Evolutionary conservation across 2,113 vertebrate genomes (phyloP).

Genomic region (Rhinoderma darwinii): DNA sequence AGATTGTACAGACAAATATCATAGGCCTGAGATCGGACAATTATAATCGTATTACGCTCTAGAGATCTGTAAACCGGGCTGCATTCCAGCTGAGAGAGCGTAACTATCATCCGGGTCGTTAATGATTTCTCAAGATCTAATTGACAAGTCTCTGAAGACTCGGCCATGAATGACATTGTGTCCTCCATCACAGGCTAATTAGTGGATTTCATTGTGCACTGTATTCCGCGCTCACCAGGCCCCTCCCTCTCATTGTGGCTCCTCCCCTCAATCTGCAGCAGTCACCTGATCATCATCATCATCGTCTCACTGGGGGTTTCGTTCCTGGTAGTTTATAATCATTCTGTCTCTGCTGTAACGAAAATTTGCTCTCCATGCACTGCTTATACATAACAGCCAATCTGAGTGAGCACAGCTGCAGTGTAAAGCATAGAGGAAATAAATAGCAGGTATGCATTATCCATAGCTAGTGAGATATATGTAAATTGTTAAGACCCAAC

Average conservation of each 20-base stretch:
- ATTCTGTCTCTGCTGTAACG: no score
- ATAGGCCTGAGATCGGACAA: no score
- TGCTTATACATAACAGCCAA: not conserved
- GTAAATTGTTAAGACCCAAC: no score
- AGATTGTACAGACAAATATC: no score
- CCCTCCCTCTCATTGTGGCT: not conserved
- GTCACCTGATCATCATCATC: no score
- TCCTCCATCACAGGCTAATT: not conserved
- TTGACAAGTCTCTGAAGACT: not conserved
- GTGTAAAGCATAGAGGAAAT: not conserved
- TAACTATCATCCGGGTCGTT: not conserved
- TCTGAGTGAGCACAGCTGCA: not conserved
- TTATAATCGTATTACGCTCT: no score
- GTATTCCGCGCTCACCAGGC: not conserved
- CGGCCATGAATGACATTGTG: not conserved
- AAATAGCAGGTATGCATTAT: not conserved
- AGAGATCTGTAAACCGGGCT: no score
- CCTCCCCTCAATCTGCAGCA: no score
- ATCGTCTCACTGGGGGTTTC: no score
- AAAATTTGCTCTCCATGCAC: no score
- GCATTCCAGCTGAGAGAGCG: not conserved
- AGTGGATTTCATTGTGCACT: not conserved
- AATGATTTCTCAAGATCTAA: not conserved
- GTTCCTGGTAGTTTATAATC: no score
- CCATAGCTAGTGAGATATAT: no score